phyloP scores from a whole-genome alignment of 2,888 invertebrate species.

The Drosophila eohydei region DNA sequence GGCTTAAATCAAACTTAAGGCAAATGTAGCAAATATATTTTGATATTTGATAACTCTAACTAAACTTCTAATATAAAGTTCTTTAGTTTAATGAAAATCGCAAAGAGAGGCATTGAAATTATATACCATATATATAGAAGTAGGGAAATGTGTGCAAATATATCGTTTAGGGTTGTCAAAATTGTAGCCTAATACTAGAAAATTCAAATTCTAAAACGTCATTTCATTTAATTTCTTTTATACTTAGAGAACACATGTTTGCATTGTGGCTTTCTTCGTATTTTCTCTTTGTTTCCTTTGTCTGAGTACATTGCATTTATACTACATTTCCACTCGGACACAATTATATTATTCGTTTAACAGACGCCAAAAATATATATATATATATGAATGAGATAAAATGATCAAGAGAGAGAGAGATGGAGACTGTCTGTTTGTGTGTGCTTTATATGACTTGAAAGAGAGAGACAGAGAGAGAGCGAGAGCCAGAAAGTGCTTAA shows the following conservation, averaged over 20 bases:
- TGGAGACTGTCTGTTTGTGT: background rate
- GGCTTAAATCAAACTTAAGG: too few relatives aligned
- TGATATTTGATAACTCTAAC: too few relatives aligned
- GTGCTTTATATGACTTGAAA: background rate
- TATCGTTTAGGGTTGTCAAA: too few relatives aligned
- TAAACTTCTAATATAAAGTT: too few relatives aligned
- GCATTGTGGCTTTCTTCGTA: constrained; percentile 20
- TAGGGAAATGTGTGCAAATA: too few relatives aligned
- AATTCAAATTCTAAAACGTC: constrained; percentile 36
- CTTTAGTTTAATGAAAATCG: too few relatives aligned
- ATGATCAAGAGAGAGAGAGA: constrained; percentile 15
- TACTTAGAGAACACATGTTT: constrained; percentile 2
- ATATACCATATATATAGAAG: too few relatives aligned
- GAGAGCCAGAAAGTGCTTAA: constrained; percentile 22
- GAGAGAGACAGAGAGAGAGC: background rate
- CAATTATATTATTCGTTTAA: constrained; percentile 13
- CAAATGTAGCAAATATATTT: too few relatives aligned
- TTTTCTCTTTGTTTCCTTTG: constrained; percentile 48
- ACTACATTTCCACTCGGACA: constrained; percentile 11
- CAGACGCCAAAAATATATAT: constrained; percentile 36
- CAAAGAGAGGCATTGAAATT: too few relatives aligned
- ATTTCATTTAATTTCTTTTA: constrained; percentile 36
- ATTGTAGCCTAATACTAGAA: constrained; percentile 1
- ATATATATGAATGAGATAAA: constrained; percentile 6
- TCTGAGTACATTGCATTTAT: constrained; percentile 50